Evolutionary conservation across 2,113 vertebrate genomes (phyloP), one percentile per base, ranked within the genome.

Genomic region (Macquaria australasica): DNA sequence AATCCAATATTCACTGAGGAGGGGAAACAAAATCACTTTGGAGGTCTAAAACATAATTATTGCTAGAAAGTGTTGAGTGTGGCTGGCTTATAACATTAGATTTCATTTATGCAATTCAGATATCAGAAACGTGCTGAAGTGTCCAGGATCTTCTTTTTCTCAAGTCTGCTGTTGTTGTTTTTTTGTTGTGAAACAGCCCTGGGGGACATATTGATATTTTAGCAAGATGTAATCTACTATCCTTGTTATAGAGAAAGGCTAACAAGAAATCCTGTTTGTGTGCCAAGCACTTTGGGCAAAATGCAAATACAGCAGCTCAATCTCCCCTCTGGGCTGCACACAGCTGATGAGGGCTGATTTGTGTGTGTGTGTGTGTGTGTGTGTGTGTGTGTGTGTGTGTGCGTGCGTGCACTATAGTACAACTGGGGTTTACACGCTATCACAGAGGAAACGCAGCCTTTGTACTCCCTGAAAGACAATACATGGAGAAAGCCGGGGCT

Each of bases 291-390:
- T 90, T 77, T 73, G n/a, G 83, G 80, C 41, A 15, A 92, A 90
- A 92, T 91, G 87, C 87, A 87, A 87, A 86, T 91, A 75, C 81
- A 73, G 88, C 86, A 80, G 82, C 82, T 84, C 86, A 60, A 67
- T 86, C 84, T 83, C 74, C 71, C 3, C 68, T 76, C 77, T 48
- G 68, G 31, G 53, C 86, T 78, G 75, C 81, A 63, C 74, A 68
- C 74, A 67, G 82, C 87, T 84, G 83, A 86, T 64, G 77, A 78
- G 50, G 62, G 25, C n/a, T 74, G 70, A 73, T 71, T 64, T 77
- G 78, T 69, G 64, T 81, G 73, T 55, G 37, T 59, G 67, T 73
- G 56, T 73, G 70, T 41, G 37, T 37, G 37, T 37, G 34, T 37
- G 34, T 37, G 34, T 37, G 34, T 77, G 78, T 69, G 64, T 81